Conservation (phyloP, 2,888 invertebrate genomes). For the Ophraella communa region DNA sequence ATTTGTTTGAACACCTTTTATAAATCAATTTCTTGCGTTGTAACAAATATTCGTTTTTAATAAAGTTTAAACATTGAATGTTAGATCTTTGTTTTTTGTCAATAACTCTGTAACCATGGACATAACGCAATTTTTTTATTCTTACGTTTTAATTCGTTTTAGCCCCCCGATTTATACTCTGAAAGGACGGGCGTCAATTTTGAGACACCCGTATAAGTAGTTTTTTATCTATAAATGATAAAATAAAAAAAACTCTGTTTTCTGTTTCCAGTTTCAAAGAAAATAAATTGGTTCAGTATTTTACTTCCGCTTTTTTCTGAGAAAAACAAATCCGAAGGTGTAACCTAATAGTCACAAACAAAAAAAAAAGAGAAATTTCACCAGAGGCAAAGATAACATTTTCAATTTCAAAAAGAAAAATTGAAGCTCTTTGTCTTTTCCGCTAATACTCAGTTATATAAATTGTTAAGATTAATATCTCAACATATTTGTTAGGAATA, state of each 20-base stretch:
- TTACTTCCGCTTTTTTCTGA: background rate
- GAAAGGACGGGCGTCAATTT: too few relatives aligned
- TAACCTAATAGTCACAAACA: background rate
- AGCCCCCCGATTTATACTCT: too few relatives aligned
- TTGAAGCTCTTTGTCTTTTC: slow-evolving; percentile 2
- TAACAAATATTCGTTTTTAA: too few relatives aligned
- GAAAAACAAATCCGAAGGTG: background rate
- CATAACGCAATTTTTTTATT: too few relatives aligned
- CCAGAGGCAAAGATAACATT: slow-evolving; percentile 8
- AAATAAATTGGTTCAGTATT: slow-evolving; percentile 16
- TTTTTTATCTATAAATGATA: background rate
- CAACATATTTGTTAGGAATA: background rate
- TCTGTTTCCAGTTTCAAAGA: slow-evolving; percentile 4
- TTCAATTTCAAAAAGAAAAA: slow-evolving; percentile 11
- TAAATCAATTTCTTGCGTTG: too few relatives aligned
- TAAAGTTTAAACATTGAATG: too few relatives aligned
- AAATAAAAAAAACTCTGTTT: background rate
- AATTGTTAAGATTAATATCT: background rate
- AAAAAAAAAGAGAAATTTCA: slow-evolving; percentile 1
- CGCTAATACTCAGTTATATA: background rate
- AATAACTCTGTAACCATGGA: too few relatives aligned
- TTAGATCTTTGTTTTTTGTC: too few relatives aligned
- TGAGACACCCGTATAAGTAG: too few relatives aligned
- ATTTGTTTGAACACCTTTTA: too few relatives aligned
- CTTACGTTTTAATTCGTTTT: too few relatives aligned